phyloP scores from a whole-genome alignment of 2,797 vertebrate genomes.

The Orientallactaga sibirica region DNA sequence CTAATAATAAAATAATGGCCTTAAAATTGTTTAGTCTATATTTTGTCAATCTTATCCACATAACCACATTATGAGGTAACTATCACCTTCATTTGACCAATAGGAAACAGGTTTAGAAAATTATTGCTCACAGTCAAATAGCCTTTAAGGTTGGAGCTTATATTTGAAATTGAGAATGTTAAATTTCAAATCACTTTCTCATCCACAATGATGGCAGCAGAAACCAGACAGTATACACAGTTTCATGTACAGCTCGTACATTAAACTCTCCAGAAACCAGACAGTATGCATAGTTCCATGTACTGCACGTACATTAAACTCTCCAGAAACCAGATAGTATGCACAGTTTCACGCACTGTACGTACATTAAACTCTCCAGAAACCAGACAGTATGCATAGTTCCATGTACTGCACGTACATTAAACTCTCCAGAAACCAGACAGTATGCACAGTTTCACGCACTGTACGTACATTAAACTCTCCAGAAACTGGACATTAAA shows the following conservation, averaged over 20 bases:
- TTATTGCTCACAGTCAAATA: slow-evolving; percentile 24
- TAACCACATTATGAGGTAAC: not conserved
- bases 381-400: too few relatives aligned
- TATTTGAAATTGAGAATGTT: not conserved
- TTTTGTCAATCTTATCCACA: slow-evolving; percentile 9
- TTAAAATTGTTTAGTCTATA: not conserved
- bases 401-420: too few relatives aligned
- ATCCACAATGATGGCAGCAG: not conserved
- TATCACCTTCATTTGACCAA: too few relatives aligned
- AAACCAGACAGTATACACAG: not conserved
- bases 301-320: too few relatives aligned
- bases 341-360: too few relatives aligned
- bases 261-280: not conserved
- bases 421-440: too few relatives aligned
- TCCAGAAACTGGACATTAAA: too few relatives aligned
- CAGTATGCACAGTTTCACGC: too few relatives aligned
- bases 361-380: too few relatives aligned
- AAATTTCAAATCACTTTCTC: not conserved
- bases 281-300: too few relatives aligned
- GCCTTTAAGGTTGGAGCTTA: not conserved
- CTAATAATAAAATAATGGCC: not conserved
- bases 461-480: too few relatives aligned
- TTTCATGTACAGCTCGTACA: not conserved
- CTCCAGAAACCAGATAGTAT: too few relatives aligned
- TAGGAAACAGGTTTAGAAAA: not conserved